A percentile compares a stretch with the other conserved stretches of the same genome.
These are phyloP conservation scores for Eidolon helvum DNA, from an alignment of 2,113 vertebrate genomes.

Conservation along the genomic window DNA sequence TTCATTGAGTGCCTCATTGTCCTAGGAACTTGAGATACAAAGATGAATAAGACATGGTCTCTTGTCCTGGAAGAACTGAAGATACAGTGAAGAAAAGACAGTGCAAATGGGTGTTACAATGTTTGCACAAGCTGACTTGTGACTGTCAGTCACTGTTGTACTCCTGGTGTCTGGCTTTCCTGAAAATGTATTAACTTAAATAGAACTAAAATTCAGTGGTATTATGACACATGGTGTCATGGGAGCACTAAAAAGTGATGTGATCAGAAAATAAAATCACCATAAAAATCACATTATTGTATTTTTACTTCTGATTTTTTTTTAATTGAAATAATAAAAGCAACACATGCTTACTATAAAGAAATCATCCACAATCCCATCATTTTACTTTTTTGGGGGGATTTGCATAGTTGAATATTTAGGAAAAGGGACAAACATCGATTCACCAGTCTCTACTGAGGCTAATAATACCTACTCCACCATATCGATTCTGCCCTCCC, in stretches of 20 bases:
- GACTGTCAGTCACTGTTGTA: not conserved
- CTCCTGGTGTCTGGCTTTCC: not conserved
- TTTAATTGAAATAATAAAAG: constrained; percentile 27
- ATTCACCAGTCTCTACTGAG: not conserved
- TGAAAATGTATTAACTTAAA: not conserved
- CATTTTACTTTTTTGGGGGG: not conserved
- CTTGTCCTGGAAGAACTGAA: not conserved
- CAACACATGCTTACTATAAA: not conserved
- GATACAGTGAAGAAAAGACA: not conserved
- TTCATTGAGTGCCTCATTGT: not conserved
- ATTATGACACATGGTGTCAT: not conserved
- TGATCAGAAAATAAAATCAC: constrained; percentile 6
- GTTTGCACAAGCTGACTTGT: not conserved
- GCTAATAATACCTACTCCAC: not conserved
- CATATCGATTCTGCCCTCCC: not conserved
- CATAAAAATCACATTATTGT: not conserved
- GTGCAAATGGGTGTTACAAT: not conserved
- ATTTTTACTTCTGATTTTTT: not conserved
- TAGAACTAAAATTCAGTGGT: not conserved
- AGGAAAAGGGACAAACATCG: not conserved
- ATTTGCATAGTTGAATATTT: not conserved
- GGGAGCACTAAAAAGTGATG: not conserved
- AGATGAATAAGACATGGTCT: not conserved
- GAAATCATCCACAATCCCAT: not conserved
- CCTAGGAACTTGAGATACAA: not conserved